Conservation (phyloP, 2,888 invertebrate genomes). For the Caenorhabditis sinica region DNA sequence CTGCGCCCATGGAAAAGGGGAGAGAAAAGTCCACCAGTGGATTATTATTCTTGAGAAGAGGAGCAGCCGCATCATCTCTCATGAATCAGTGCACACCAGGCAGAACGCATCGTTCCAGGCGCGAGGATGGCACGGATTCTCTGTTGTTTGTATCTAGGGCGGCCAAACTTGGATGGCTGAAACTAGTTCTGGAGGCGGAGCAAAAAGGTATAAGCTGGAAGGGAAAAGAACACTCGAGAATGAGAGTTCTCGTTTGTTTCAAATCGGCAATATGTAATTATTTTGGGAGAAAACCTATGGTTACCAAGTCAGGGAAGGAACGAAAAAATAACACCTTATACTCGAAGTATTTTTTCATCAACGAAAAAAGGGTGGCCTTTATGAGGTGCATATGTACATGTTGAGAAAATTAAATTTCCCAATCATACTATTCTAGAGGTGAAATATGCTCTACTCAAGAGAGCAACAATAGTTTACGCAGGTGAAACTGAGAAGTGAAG, state of each 20-base stretch:
- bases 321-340: background rate
- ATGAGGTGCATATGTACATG: conserved; percentile 14
- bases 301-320: background rate
- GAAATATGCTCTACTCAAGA: too few species aligned
- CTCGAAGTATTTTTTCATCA: conserved; percentile 14
- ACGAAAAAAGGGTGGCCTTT: background rate
- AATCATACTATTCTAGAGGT: conserved; percentile 49
- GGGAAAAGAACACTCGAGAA: conserved; percentile 3
- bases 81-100: conserved; percentile 16
- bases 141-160: conserved; percentile 18
- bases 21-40: conserved; percentile 24
- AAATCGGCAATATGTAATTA: background rate
- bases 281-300: background rate
- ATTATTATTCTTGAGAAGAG: conserved; percentile 25
- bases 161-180: background rate
- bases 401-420: conserved; percentile 55
- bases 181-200: background rate
- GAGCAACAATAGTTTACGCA: conserved; percentile 45
- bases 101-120: conserved; percentile 14
- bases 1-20: background rate
- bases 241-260: background rate
- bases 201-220: background rate
- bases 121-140: conserved; percentile 11
- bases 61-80: conserved; percentile 4
- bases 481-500: conserved; percentile 29